A percentile compares a stretch with the other conserved stretches of the same genome.
Evolutionary conservation across 2,888 invertebrate species (phyloP).

Genomic region (Miltochrista miniata): DNA sequence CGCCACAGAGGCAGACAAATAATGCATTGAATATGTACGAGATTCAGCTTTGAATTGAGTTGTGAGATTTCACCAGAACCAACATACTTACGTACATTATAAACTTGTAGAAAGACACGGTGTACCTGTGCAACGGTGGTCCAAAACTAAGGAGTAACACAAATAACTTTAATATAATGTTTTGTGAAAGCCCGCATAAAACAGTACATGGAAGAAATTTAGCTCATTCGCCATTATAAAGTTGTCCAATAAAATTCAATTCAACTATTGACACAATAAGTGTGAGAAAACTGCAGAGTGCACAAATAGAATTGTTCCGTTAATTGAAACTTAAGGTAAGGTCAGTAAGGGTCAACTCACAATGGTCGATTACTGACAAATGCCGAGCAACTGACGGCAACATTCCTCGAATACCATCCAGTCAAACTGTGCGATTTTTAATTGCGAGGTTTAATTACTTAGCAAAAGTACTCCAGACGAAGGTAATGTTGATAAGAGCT

Average conservation of each 20-base stretch:
- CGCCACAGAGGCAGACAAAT: too few species aligned
- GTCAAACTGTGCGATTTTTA: slow-evolving; percentile 53
- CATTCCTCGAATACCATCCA: slow-evolving; percentile 46
- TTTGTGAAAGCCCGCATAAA: slow-evolving; percentile 4
- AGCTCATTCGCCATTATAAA: not conserved
- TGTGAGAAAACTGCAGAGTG: slow-evolving; percentile 21
- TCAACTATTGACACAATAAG: slow-evolving; percentile 13
- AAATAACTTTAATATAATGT: too few species aligned
- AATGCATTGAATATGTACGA: too few species aligned
- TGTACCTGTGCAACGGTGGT: too few species aligned
- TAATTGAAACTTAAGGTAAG: slow-evolving; percentile 40
- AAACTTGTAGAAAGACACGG: too few species aligned
- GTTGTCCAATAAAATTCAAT: slow-evolving; percentile 21
- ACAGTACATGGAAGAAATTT: not conserved
- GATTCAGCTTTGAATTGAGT: too few species aligned
- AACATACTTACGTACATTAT: too few species aligned
- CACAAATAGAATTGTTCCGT: slow-evolving; percentile 32
- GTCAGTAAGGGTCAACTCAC: slow-evolving; percentile 44
- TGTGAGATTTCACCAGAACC: too few species aligned
- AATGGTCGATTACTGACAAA: slow-evolving; percentile 40
- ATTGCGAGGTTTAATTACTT: slow-evolving; percentile 38
- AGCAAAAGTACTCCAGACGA: slow-evolving; percentile 50
- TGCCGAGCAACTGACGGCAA: slow-evolving; percentile 35
- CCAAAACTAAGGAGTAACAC: too few species aligned
- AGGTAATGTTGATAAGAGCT: slow-evolving; percentile 27